A percentile compares a stretch with the other conserved stretches of the same genome.
phyloP scores from a whole-genome alignment of 2,888 invertebrate genomes.

The Boloria selene region DNA sequence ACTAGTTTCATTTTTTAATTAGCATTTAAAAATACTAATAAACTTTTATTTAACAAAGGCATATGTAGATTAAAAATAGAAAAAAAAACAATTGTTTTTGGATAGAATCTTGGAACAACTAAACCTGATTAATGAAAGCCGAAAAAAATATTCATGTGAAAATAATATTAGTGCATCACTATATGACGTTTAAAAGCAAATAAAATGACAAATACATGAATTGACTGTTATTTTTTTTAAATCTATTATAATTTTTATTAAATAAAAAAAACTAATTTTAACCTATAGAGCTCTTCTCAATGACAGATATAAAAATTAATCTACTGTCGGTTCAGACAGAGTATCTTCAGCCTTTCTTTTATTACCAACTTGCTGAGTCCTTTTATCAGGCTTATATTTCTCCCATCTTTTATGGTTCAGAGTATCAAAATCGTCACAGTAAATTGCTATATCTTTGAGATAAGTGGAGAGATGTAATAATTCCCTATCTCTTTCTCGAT shows the following conservation, averaged over 20 bases:
- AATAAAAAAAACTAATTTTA: neutral
- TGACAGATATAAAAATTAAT: constrained; percentile 7
- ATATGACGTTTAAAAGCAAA: no score
- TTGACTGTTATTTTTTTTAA: no score
- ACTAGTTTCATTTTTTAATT: neutral
- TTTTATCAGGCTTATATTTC: constrained; percentile 84
- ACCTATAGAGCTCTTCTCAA: constrained; percentile 1
- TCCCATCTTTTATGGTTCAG: constrained; percentile 97
- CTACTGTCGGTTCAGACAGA: constrained; percentile 54
- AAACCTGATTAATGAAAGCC: no score
- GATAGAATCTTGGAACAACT: no score
- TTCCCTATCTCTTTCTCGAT: constrained; percentile 92
- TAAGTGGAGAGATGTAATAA: constrained; percentile 90
- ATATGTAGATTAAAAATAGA: no score
- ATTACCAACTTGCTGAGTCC: constrained; percentile 61
- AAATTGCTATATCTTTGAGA: constrained; percentile 89
- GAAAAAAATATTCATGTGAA: no score
- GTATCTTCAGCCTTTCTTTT: constrained; percentile 78
- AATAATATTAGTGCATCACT: no score
- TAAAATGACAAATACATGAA: no score
- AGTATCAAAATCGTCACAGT: constrained; percentile 90
- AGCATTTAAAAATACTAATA: no score
- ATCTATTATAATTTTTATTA: no score
- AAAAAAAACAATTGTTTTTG: no score
- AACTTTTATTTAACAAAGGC: no score